These are phyloP conservation scores for Chascanopsetta lugubris DNA, from an alignment of 2,113 vertebrate genomes.

Conservation along the genomic window DNA sequence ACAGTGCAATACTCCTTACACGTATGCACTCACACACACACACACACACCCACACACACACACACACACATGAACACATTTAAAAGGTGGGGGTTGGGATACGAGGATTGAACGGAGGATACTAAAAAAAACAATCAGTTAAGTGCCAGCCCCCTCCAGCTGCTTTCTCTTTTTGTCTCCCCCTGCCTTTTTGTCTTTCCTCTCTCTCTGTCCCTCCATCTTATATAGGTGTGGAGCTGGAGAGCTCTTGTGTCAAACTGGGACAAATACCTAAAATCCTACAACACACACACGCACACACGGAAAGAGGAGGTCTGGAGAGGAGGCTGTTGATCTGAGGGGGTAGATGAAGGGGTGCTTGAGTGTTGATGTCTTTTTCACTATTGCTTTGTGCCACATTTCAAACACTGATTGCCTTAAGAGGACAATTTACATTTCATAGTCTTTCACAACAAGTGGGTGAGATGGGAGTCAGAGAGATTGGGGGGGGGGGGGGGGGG, in stretches of 20 bases:
- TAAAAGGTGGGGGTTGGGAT: conserved; percentile 57
- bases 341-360: conserved; percentile 70
- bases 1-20: conserved; percentile 19
- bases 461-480: conserved; percentile 57
- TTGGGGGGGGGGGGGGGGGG: conserved; percentile 35
- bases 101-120: conserved; percentile 54
- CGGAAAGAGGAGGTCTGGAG: conserved; percentile 50
- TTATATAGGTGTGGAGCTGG: conserved; percentile 49
- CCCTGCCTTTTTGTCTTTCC: conserved; percentile 24
- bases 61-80: conserved; percentile 19
- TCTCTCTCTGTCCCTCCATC: conserved; percentile 51
- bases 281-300: conserved; percentile 16
- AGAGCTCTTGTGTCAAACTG: conserved; percentile 68
- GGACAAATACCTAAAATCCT: conserved; percentile 58
- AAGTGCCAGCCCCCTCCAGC: conserved; percentile 72
- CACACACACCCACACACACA: conserved; percentile 6
- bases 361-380: conserved; percentile 73
- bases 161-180: conserved; percentile 49
- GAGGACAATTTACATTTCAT: conserved; percentile 79
- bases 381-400: conserved; percentile 73
- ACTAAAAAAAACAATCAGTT: conserved; percentile 73
- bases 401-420: conserved; percentile 77
- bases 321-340: conserved; percentile 65
- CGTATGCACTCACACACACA: conserved; percentile 6
- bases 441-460: conserved; percentile 73